phyloP scores from a whole-genome alignment of 2,797 vertebrate species.

The Melanotaenia parkinsoni region DNA sequence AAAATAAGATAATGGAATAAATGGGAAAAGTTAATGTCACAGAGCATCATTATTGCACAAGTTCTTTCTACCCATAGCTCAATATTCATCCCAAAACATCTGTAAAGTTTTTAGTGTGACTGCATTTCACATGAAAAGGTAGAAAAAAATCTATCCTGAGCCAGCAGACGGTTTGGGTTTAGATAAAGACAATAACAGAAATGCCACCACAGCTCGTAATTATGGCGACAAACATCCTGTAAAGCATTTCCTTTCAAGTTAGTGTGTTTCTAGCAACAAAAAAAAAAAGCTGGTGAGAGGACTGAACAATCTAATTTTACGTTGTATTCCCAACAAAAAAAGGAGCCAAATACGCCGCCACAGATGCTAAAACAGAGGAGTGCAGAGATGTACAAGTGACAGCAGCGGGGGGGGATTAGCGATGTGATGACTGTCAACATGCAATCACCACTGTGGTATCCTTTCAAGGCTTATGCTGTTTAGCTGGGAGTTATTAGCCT shows the following conservation, averaged over 20 bases:
- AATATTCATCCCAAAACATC: too few relatives aligned
- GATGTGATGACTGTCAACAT: constrained; percentile 69
- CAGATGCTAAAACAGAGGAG: constrained; percentile 34
- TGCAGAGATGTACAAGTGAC: constrained; percentile 51
- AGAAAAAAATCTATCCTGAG: not conserved
- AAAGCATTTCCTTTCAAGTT: too few relatives aligned
- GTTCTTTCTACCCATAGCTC: too few relatives aligned
- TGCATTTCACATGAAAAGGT: not conserved
- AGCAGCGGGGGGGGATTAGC: constrained; percentile 55
- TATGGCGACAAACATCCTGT: not conserved
- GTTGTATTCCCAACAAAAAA: constrained; percentile 32
- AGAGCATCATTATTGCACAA: too few relatives aligned
- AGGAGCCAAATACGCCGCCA: constrained; percentile 20
- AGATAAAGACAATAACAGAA: constrained; percentile 6
- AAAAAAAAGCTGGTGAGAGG: not conserved
- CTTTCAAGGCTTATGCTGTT: constrained; percentile 66
- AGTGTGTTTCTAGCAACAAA: too few relatives aligned
- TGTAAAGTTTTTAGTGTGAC: not conserved
- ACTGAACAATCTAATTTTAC: constrained; percentile 24
- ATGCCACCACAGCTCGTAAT: not conserved
- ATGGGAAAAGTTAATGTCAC: too few relatives aligned
- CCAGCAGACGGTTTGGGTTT: not conserved
- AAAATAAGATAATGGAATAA: too few relatives aligned
- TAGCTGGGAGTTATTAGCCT: constrained; percentile 69
- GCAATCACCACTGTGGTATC: constrained; percentile 48